Conservation (phyloP, 2,888 invertebrate species). For the Trichogramma dendrolimi region DNA sequence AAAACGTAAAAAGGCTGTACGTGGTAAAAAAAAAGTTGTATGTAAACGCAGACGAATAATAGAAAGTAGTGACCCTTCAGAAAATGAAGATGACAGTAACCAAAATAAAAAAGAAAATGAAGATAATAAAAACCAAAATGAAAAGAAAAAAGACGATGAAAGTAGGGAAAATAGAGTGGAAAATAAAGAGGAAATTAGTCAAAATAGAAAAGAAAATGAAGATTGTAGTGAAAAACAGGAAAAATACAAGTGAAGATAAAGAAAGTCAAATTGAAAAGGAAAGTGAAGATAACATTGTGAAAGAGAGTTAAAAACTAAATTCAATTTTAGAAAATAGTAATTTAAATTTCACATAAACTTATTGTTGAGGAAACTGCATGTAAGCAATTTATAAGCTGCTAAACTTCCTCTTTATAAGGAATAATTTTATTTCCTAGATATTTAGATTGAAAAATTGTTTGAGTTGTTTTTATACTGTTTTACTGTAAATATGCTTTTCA, state of each 20-base stretch:
- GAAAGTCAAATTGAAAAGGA: slow-evolving; percentile 12
- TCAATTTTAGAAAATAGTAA: neutral
- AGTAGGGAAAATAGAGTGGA: neutral
- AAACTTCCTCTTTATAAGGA: too few relatives aligned
- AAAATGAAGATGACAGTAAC: slow-evolving; percentile 38
- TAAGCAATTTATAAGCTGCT: too few relatives aligned
- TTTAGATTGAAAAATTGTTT: too few relatives aligned
- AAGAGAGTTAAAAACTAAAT: slow-evolving; percentile 11
- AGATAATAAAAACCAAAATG: slow-evolving; percentile 17
- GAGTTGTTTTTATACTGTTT: too few relatives aligned
- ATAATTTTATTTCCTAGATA: too few relatives aligned
- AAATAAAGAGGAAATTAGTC: slow-evolving; percentile 2
- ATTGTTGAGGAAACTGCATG: slow-evolving; percentile 53
- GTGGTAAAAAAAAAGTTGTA: neutral
- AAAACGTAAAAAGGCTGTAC: slow-evolving; percentile 15
- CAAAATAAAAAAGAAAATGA: slow-evolving; percentile 31
- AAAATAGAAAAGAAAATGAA: slow-evolving; percentile 6
- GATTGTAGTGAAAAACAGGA: neutral
- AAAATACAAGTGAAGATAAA: slow-evolving; percentile 2
- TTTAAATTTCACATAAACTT: slow-evolving; percentile 60
- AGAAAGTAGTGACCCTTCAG: neutral
- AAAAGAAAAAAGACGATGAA: neutral
- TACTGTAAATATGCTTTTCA: too few relatives aligned
- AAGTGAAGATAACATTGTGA: slow-evolving; percentile 26
- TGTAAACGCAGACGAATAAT: neutral